Conservation (phyloP, 2,113 vertebrate genomes). For the Ramphastos sulfuratus region DNA sequence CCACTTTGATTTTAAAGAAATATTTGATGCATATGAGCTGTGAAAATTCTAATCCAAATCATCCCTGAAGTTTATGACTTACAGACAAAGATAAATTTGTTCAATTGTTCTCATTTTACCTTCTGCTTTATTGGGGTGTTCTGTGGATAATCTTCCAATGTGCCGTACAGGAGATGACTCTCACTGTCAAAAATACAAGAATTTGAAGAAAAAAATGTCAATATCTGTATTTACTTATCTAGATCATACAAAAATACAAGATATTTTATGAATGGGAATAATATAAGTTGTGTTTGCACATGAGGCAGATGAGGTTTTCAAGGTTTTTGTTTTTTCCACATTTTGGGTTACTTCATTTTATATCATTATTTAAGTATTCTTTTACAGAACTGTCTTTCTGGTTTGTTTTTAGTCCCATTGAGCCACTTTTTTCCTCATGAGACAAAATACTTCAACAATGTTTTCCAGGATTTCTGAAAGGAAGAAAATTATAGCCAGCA, state of each 20-base stretch:
- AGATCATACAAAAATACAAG: background rate
- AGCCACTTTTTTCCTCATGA: background rate
- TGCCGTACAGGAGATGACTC: background rate
- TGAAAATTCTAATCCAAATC: constrained; percentile 23
- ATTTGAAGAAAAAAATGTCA: background rate
- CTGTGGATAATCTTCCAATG: background rate
- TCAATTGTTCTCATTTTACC: background rate
- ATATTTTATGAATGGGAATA: background rate
- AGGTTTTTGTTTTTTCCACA: background rate
- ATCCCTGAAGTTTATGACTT: background rate
- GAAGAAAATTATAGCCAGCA: background rate
- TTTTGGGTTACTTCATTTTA: background rate
- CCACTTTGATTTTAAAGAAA: constrained; percentile 29
- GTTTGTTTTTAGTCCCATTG: background rate
- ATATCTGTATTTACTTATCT: background rate
- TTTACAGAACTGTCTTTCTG: background rate
- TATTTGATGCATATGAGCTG: background rate
- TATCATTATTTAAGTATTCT: background rate
- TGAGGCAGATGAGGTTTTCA: background rate
- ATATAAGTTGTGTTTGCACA: background rate
- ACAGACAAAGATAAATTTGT: background rate
- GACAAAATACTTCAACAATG: background rate
- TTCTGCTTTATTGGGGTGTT: background rate
- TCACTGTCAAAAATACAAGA: background rate
- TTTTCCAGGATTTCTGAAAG: background rate